Evolutionary conservation across 2,888 invertebrate genomes (phyloP), one percentile per base, ranked within the genome.

Genomic region (Agriopis leucophaearia): DNA sequence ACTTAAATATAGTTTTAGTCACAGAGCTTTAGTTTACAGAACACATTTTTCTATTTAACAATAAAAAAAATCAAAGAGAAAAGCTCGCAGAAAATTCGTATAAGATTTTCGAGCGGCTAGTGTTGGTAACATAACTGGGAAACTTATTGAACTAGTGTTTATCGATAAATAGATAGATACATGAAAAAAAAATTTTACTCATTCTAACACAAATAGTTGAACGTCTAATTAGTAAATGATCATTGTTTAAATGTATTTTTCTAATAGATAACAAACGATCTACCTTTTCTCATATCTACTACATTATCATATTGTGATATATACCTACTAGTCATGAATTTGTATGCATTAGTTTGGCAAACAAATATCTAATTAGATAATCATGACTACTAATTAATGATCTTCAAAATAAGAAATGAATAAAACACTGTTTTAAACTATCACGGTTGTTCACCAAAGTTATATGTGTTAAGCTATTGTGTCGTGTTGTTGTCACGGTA

Each of bases 61-160:
- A n/a, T n/a, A n/a, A n/a, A n/a, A n/a, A n/a, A n/a, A n/a, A n/a
- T n/a, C n/a, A n/a, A 55, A 42, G 44, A 55, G 35, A 51, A 51
- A 42, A 42, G 42, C 42, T 42, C 18, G 18, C 12, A 27, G 27
- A 55, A 55, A 55, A 55, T 55, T 42, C 27, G 44, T 27, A 27
- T 44, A n/a, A 44, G n/a, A 55, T 42, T 55, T 54, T 38, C 52
- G 16, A 27, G 38, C 16, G 15, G 27, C 42, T 55, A 55, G 55
- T 55, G 55, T 27, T 55, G 55, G 13, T 10, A 27, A 16, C 10
- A 8, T 55, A 44, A 42, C 16, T 38, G 10, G 5, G 38, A 38
- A 44, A 55, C 8, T n/a, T 13, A 6, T 27, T 10, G 36, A 36
- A 40, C 7, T 16, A 16, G 6, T 40, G 18, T 40, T 15, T 55